Evolutionary conservation across 2,797 vertebrate genomes (phyloP).

Genomic region (Pseudochirops cupreus): DNA sequence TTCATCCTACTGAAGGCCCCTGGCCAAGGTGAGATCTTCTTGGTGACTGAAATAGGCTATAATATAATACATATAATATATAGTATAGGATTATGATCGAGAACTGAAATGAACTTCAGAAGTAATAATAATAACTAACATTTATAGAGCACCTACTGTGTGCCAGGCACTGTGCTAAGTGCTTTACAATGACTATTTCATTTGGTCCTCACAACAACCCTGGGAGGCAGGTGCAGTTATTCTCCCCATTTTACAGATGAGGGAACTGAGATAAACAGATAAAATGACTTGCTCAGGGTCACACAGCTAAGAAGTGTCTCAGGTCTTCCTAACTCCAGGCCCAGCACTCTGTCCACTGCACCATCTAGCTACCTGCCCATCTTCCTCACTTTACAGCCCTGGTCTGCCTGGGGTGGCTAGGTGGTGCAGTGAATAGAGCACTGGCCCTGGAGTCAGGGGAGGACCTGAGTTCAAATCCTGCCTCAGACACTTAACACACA

Average conservation of each 20-base stretch:
- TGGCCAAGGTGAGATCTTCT: not conserved
- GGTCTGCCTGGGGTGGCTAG: not conserved
- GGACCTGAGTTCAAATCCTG: no score
- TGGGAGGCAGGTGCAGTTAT: not conserved
- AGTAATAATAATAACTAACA: not conserved
- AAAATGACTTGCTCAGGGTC: not conserved
- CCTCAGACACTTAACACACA: no score
- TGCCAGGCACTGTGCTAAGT: not conserved
- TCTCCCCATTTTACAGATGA: not conserved
- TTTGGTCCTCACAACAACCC: not conserved
- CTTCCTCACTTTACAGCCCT: not conserved
- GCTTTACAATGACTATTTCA: not conserved
- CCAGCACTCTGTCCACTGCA: not conserved
- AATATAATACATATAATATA: no score
- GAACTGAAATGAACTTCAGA: not conserved
- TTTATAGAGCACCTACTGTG: no score
- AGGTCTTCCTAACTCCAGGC: not conserved
- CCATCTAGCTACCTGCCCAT: not conserved
- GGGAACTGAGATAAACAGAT: not conserved
- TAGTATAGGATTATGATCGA: not conserved
- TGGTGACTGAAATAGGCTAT: not conserved
- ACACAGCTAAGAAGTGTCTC: not conserved
- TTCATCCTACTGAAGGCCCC: not conserved
- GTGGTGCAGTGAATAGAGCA: no score
- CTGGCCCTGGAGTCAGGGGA: no score